Evolutionary conservation across 2,888 invertebrate genomes (phyloP).

Genomic region (Lochmaea crataegi): DNA sequence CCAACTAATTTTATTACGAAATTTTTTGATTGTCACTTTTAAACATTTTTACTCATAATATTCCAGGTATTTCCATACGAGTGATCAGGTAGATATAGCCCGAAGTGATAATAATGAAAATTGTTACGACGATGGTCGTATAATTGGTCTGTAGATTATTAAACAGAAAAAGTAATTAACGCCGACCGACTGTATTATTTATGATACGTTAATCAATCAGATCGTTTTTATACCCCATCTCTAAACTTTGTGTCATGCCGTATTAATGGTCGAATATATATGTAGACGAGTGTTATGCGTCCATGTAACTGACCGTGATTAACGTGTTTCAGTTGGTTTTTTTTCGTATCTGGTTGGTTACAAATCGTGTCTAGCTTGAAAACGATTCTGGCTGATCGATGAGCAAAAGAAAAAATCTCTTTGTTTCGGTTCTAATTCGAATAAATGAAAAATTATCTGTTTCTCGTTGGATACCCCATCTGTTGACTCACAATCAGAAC

Average conservation of each 20-base stretch:
- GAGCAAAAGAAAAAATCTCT: slow-evolving; percentile 16
- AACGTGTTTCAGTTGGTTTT: slow-evolving; percentile 29
- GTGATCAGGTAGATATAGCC: neutral
- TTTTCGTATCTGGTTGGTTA: slow-evolving; percentile 16
- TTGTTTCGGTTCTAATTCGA: neutral
- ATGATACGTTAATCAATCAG: slow-evolving; percentile 33
- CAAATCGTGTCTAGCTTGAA: slow-evolving; percentile 30
- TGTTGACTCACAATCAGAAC: too few species aligned
- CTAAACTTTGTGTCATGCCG: slow-evolving; percentile 32
- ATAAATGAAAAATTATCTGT: too few species aligned
- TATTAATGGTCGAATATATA: slow-evolving; percentile 32
- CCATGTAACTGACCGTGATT: slow-evolving; percentile 34
- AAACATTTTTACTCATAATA: too few species aligned
- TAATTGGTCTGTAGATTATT: slow-evolving; percentile 28
- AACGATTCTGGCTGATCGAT: slow-evolving; percentile 21
- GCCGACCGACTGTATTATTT: slow-evolving; percentile 28
- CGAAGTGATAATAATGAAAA: slow-evolving; percentile 17
- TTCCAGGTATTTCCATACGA: too few species aligned
- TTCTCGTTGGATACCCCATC: too few species aligned
- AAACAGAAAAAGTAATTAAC: slow-evolving; percentile 32
- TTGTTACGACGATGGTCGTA: neutral
- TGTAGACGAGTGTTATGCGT: slow-evolving; percentile 31
- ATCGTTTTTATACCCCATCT: slow-evolving; percentile 26
- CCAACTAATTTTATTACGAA: too few species aligned
- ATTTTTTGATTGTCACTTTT: too few species aligned